phyloP scores from a whole-genome alignment of 2,113 vertebrate species.

The Odontophorus gujanensis region DNA sequence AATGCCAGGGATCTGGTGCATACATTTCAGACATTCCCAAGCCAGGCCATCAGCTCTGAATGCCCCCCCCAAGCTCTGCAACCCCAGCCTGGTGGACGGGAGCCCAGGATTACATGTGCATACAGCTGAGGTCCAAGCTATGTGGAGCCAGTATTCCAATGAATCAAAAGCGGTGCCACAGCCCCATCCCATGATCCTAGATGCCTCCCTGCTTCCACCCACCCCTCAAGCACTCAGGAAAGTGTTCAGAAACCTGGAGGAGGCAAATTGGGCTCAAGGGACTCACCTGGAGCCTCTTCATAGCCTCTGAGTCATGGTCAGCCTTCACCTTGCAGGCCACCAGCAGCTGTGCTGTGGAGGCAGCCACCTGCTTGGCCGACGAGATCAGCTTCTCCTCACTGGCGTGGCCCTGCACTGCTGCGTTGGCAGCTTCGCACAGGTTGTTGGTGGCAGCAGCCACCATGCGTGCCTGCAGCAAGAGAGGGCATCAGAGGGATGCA shows the following conservation, averaged over 20 bases:
- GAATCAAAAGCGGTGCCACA: background rate
- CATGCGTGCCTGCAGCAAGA: constrained; percentile 87
- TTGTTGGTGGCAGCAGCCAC: constrained; percentile 97
- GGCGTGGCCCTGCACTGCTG: constrained; percentile 93
- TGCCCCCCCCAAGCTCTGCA: background rate
- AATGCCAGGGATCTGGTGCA: background rate
- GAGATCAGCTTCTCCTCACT: constrained; percentile 98
- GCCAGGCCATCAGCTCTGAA: background rate
- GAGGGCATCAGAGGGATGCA: background rate
- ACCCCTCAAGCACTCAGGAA: background rate
- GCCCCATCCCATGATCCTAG: background rate
- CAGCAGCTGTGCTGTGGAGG: constrained; percentile 94
- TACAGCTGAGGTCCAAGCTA: accelerated
- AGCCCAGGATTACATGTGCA: background rate
- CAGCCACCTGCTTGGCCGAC: constrained; percentile 94
- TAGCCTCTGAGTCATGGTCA: constrained; percentile 96
- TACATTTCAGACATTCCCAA: background rate
- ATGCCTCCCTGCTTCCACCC: background rate
- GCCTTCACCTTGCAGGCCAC: constrained; percentile 99
- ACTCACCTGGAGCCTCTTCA: constrained; percentile 95
- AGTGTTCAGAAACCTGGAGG: background rate
- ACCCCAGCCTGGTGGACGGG: background rate
- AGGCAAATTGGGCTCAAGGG: background rate
- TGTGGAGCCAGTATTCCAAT: background rate
- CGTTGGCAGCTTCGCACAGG: constrained; percentile 93